phyloP scores from a whole-genome alignment of 2,797 vertebrate genomes.

The Rhabdomys pumilio region DNA sequence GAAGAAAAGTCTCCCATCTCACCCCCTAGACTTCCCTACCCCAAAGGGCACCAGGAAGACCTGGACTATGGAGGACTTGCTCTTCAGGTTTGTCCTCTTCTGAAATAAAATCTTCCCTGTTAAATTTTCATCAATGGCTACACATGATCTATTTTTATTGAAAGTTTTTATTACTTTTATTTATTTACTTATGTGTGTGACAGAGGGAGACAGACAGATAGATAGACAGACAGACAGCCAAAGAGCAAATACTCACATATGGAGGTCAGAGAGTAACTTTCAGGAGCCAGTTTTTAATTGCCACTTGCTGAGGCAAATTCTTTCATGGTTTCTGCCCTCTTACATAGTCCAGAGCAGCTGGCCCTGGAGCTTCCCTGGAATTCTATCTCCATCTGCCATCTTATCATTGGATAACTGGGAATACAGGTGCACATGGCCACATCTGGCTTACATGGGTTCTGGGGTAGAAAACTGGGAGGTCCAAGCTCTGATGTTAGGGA shows the following conservation, averaged over 20 bases:
- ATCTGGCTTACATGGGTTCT: neutral
- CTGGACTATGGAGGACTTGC: neutral
- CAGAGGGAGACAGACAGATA: neutral
- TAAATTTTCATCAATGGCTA: neutral
- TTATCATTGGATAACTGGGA: neutral
- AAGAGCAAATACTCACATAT: neutral
- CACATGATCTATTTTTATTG: neutral
- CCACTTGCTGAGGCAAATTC: neutral
- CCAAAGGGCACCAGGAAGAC: neutral
- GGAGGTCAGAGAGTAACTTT: neutral
- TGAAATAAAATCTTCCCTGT: neutral
- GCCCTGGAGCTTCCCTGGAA: neutral
- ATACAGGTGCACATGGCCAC: neutral
- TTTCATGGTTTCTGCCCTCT: neutral
- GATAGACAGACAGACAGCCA: neutral
- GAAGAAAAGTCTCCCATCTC: neutral
- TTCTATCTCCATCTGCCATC: neutral
- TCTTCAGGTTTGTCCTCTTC: neutral
- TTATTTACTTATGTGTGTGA: neutral
- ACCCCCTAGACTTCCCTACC: neutral
- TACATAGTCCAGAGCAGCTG: too few species aligned
- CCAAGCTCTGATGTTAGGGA: neutral
- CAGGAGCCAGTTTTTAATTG: neutral
- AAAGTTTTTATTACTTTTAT: neutral
- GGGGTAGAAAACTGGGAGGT: neutral